A percentile compares a stretch with the other conserved stretches of the same genome.
Conservation (phyloP, 2,888 invertebrate genomes). For the Pelosia muscerda region DNA sequence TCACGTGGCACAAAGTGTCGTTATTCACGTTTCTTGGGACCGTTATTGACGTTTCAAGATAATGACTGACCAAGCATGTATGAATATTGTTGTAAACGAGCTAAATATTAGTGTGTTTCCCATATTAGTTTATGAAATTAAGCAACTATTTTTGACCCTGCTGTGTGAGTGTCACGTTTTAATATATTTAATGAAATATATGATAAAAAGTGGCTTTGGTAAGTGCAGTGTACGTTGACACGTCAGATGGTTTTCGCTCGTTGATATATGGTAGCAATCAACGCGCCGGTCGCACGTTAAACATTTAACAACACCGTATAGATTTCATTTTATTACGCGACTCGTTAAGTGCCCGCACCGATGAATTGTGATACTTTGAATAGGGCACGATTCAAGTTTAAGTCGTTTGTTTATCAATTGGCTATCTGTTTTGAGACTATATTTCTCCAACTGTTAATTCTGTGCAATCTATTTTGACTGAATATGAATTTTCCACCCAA, state of each 20-base stretch:
- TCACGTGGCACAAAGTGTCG: too few relatives aligned
- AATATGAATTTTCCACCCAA: not conserved
- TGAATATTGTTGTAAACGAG: too few relatives aligned
- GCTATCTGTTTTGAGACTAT: not conserved
- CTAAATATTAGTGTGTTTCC: too few relatives aligned
- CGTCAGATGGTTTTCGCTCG: constrained; percentile 45
- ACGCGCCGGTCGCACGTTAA: constrained; percentile 55
- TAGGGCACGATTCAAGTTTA: constrained; percentile 32
- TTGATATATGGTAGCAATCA: constrained; percentile 72
- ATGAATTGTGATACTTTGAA: constrained; percentile 46
- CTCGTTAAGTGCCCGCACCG: constrained; percentile 56
- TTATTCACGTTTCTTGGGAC: too few relatives aligned
- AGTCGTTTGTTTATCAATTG: constrained; percentile 6
- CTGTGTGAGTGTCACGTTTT: not conserved
- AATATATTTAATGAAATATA: not conserved
- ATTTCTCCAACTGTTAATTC: not conserved
- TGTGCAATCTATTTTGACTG: not conserved
- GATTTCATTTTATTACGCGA: constrained; percentile 68
- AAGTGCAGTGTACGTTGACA: constrained; percentile 31
- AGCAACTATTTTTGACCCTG: not conserved
- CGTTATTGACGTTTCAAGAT: too few relatives aligned
- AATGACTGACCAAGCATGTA: too few relatives aligned
- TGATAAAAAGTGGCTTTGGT: constrained; percentile 20
- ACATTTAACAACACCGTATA: constrained; percentile 62
- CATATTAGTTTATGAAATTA: too few relatives aligned